Base-by-base conservation (phyloP, 2,797 vertebrate genomes). In the Gallinago solitaria region DNA sequence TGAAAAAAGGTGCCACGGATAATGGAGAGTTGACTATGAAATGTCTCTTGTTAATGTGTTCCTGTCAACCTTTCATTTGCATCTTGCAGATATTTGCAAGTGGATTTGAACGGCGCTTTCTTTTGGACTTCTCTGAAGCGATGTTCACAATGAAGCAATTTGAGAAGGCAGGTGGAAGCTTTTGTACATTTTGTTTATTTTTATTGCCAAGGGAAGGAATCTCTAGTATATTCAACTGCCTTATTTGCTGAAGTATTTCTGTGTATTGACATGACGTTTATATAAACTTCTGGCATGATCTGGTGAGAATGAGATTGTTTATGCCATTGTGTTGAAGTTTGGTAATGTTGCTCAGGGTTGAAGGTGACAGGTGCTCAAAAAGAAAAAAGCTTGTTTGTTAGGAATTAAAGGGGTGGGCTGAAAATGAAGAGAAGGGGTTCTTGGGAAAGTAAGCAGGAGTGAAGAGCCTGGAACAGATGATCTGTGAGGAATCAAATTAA, bases 141-240 rank as follows among this genome's bases (percentile, higher is more conserved):
- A 98, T 99, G 98, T 99, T 99, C 95, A 84, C 97, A 74, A 99
- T 99, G 99, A 98, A 98, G 57, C 98, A 98, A 43, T 99, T 99
- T 98, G 99, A 99, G 81, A 98, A 98, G 98, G 99, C 99, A 96
- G 91, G 98, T 93, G 82, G 67, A 64, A 59, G 39, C 71, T 35
- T 86, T 80, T 76, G 51, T 67, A 51, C 32, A 23, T 96, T 91
- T 14, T 48, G 23, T 48, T 70, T 93, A 33, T 67, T 70, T 84
- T 89, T 79, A n/a, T 84, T 89, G 60, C 37, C 51, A 77, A 56
- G 84, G 43, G 53, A 32, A 53, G 54, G 53, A 91, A 57, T 64
- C 41, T 8, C 1, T 7, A 30, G 13, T 60, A 4, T 89, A 12
- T 83, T 81, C 85, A n/a, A 47, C 16, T 89, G 33, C 37, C 19